Base-by-base conservation (phyloP, 2,113 vertebrate genomes). In the Globicephala melas region DNA sequence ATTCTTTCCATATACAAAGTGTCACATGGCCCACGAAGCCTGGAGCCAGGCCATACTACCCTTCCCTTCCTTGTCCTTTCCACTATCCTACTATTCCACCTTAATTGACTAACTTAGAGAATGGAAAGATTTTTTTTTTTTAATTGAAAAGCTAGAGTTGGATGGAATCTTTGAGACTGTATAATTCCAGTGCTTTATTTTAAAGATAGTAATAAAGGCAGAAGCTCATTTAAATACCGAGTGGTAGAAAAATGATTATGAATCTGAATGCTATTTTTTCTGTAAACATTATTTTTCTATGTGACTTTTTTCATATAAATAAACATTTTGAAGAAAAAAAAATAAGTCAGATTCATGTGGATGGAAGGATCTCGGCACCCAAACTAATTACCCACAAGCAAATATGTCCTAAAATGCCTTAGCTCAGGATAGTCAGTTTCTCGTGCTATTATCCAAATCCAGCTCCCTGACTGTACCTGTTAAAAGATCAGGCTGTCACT, bases 321-420 rank as follows among this genome's bases (percentile, higher is more conserved):
- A 93, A 93, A 70, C 23, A 50, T 47, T 90, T 74, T 85, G 58
- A 60, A 71, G 84, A 44, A 58, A 83, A 79, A 71, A 84, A 94
- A 58, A 47, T 11, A 88, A n/a, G 71, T 70, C 41, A 92, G 33
- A 86, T 79, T 36, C 8, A 53, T 14, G 10, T 47, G 70, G 23
- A 63, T 6, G 67, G 4, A 17, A 89, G 9, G n/a, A 62, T 76
- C n/a, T 84, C 13, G 67, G 44, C 18, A 74, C 31, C 58, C 77
- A 89, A 89, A 80, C 4, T 63, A 76, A 95, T 81, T 76, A 74
- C 4, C 50, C 55, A 26, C 28, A 65, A 93, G 67, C 6, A 95
- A 95, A 63, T 50, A 50, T 77, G 74, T 81, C 70, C 60, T 68
- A 63, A 86, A 89, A 89, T 2, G 3, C 20, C 82, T 96, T 96